phyloP scores from a whole-genome alignment of 2,888 invertebrate genomes.

The Drosophila longiperda region DNA sequence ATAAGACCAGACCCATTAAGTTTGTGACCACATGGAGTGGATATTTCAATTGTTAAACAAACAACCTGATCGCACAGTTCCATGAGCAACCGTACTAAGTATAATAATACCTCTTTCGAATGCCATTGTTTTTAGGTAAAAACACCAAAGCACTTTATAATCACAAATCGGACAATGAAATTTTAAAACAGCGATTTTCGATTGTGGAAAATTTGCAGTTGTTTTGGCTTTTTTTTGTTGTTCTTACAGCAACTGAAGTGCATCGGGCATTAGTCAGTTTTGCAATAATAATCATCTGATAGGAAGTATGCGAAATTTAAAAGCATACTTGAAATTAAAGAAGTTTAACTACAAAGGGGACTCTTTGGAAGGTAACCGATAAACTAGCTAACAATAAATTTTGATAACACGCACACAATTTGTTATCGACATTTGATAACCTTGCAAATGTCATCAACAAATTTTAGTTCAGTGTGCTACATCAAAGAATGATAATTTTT shows the following conservation, averaged over 20 bases:
- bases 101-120: conserved; percentile 17
- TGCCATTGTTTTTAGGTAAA: conserved; percentile 51
- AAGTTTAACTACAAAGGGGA: conserved; percentile 16
- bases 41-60: conserved; percentile 64
- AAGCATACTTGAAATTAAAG: conserved; percentile 8
- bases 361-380: conserved; percentile 21
- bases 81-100: conserved; percentile 25
- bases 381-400: conserved; percentile 10
- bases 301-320: conserved; percentile 20
- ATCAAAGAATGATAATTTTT: not conserved
- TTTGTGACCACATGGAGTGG: conserved; percentile 46
- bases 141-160: conserved; percentile 32
- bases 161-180: conserved; percentile 31
- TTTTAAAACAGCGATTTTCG: conserved; percentile 37
- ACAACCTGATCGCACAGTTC: conserved; percentile 30
- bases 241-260: conserved; percentile 44
- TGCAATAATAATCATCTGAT: conserved; percentile 38
- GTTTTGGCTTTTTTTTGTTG: not conserved
- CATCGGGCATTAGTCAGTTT: conserved; percentile 44
- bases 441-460: conserved; percentile 41
- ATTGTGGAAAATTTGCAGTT: conserved; percentile 36
- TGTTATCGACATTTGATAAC: conserved; percentile 22
- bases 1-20: conserved; percentile 49
- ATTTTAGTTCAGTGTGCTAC: not conserved
- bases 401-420: conserved; percentile 1